Evolutionary conservation across 2,797 vertebrate genomes (phyloP), one percentile per base, ranked within the genome.

Genomic region (Betta splendens): DNA sequence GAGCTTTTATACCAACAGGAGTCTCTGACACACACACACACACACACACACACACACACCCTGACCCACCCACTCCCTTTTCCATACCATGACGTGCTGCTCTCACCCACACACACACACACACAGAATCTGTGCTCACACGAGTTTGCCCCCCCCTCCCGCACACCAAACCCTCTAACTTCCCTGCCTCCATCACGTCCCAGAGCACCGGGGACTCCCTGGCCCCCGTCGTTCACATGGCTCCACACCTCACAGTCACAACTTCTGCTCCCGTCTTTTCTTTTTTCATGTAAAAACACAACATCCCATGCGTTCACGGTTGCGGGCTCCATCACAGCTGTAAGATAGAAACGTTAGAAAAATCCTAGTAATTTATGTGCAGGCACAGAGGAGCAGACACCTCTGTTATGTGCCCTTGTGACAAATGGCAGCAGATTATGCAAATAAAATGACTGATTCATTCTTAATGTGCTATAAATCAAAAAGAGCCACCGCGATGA

Each of bases 1-100:
- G 81, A 85, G 85, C 84, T 94, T 98, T 95, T 98, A 97, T 97
- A 94, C 87, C 87, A 91, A 79, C 66, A 69, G 21, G 42, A 46
- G 65, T 40, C 54, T 51, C 65, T 58, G 66, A 52, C 59, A 70
- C 32, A 12, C 54, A 55, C 69, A 72, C 81, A 61, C 74, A 66
- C 66, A 52, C 59, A 70, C 32, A 12, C 54, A 55, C 69, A 72
- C 81, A 61, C 74, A 66, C 64, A 58, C 49, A 11, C 70, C 29
- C 29, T 31, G 9, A 59, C 66, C 64, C 75, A 80, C 81, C 76
- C 83, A 75, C 83, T 58, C 56, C 42, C 45, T 35, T 47, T 77
- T 79, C 69, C 77, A 72, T 78, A 78, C 60, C 22, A 61, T 71
- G 52, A 84, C 31, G 25, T 76, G 22, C 52, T 69, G 49, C 39